Base-by-base conservation (phyloP, 2,113 vertebrate genomes). In the Heterotilapia buettikoferi region DNA sequence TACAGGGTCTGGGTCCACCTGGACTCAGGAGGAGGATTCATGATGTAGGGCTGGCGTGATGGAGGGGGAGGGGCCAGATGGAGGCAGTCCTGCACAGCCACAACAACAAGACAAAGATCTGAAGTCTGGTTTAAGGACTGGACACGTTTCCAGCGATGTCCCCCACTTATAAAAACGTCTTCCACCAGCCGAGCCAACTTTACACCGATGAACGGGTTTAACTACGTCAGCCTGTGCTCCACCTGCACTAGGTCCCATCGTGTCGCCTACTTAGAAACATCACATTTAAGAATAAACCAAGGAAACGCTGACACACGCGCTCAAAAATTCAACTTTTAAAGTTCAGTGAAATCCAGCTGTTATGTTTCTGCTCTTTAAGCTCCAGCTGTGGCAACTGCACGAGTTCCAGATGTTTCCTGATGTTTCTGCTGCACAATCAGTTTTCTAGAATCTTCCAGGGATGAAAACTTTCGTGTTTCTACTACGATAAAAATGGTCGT, bases 401-500 rank as follows among this genome's bases (percentile, higher is more conserved):
- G 1, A 9, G 5, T 16, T 73, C n/a, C 66, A 14, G 66, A 43
- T 14, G n/a, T 13, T 68, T 40, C 6, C 63, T 14, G n/a, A 40
- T 21, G 38, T 16, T 73, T 24, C 68, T 73, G 38, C 68, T 45
- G 66, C 8, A 24, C 12, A 4, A 43, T 2, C 19, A 71, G 2
- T 43, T 71, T 73, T 24, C n/a, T 24, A 24, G 21, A 24, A 10
- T 73, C 9, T 73, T 18, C 40, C 14, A 16, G 38, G 38, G 13
- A 45, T 45, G 13, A 45, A 18, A 73, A 5, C 6, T 3, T 66
- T 38, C 1, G 1, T 14, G n/a, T 40, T 68, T 68, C 36, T 40
- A 21, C 36, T 3, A 0, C 3, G 6, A 66, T 0, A n/a, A 66
- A 68, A 68, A 40, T 5, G 3, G n/a, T 68, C 2, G 7, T 0